phyloP scores from a whole-genome alignment of 1,140 invertebrate genomes.

The Sinella curviseta region DNA sequence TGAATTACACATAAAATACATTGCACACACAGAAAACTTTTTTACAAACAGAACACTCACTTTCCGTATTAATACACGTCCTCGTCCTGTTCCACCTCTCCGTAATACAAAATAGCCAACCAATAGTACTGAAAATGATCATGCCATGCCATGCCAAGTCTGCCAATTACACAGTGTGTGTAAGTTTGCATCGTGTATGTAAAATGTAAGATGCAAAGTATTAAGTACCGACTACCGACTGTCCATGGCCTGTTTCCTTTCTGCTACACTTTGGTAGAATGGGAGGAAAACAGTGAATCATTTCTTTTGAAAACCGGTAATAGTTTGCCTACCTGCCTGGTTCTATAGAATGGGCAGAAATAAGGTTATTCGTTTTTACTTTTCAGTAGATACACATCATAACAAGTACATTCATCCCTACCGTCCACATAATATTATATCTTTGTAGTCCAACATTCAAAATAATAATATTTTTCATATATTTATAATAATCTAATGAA shows the following conservation, averaged over 20 bases:
- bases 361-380: background rate
- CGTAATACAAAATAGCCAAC: background rate
- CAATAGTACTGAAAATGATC: background rate
- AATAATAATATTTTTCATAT: too few species aligned
- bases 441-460: too few species aligned
- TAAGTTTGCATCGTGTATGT: background rate
- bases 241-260: conserved; percentile 15
- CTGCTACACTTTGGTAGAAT: background rate
- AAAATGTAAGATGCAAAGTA: background rate
- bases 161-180: background rate
- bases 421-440: background rate
- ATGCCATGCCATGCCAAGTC: background rate
- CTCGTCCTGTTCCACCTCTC: background rate
- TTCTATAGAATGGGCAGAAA: background rate
- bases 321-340: background rate
- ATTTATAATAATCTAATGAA: too few species aligned
- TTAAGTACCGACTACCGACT: background rate
- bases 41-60: background rate
- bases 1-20: too few species aligned
- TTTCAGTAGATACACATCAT: background rate
- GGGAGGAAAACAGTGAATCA: background rate
- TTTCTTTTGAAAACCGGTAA: conserved; percentile 22
- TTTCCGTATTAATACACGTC: background rate
- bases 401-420: background rate
- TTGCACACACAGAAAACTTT: too few species aligned